These are phyloP conservation scores for Marmota monax DNA, from an alignment of 2,113 vertebrate genomes.

Conservation along the genomic window DNA sequence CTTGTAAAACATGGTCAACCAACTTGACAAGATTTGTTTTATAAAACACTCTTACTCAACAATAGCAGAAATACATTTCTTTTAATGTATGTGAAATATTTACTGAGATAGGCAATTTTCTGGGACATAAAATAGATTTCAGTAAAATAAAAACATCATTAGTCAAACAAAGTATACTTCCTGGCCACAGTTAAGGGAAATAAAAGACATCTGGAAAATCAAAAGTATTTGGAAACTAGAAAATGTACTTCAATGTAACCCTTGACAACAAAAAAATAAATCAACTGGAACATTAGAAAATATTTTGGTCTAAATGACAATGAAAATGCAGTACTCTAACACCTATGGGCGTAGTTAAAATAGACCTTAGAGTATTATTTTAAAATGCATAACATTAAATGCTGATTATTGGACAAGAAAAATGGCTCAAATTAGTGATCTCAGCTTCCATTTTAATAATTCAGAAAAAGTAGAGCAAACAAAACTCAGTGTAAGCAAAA, in stretches of 20 bases:
- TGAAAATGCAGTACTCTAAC: background rate
- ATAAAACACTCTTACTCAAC: background rate
- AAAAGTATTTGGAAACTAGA: background rate
- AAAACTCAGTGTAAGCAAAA: background rate
- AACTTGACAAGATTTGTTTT: background rate
- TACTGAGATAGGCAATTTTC: background rate
- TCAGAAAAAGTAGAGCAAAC: background rate
- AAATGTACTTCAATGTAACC: background rate
- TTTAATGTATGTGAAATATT: background rate
- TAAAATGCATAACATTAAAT: background rate
- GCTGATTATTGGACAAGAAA: background rate
- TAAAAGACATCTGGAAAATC: background rate
- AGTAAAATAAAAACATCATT: background rate
- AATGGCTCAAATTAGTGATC: background rate
- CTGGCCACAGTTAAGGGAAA: background rate
- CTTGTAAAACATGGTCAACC: background rate
- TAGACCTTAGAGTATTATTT: background rate
- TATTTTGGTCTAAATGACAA: background rate
- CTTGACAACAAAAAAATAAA: background rate
- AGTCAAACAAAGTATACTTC: background rate
- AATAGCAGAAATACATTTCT: background rate
- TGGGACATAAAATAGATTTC: background rate
- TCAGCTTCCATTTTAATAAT: background rate
- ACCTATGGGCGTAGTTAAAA: background rate
- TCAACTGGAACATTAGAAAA: background rate